Conservation (phyloP, 2,797 vertebrate genomes). For the Threskiornis aethiopicus region DNA sequence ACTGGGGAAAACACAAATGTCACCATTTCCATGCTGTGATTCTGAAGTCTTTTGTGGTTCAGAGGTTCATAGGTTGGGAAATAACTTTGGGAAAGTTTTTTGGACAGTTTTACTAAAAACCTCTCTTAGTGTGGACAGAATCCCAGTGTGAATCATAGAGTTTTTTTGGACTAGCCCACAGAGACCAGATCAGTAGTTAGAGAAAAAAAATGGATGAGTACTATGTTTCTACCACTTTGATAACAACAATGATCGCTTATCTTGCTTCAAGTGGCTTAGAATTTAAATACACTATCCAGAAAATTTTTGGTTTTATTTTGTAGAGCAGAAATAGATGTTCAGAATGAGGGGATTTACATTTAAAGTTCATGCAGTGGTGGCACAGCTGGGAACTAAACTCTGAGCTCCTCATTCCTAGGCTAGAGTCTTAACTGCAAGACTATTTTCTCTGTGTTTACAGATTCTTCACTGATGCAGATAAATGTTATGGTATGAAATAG, state of each 20-base stretch:
- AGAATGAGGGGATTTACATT: not conserved
- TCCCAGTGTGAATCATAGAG: not conserved
- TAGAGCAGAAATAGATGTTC: not conserved
- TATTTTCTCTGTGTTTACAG: not conserved
- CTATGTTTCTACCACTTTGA: not conserved
- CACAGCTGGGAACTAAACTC: not conserved
- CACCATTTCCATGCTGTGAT: not conserved
- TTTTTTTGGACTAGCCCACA: not conserved
- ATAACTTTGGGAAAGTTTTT: not conserved
- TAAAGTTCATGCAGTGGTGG: not conserved
- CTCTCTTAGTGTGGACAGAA: not conserved
- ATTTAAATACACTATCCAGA: not conserved
- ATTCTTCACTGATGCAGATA: not conserved
- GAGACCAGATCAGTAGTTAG: not conserved
- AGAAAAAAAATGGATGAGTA: not conserved
- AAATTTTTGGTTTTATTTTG: not conserved
- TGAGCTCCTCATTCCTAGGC: not conserved
- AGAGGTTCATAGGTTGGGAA: not conserved
- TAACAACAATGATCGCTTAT: not conserved
- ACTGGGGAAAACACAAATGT: not conserved
- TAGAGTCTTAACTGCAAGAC: not conserved
- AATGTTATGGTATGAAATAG: not conserved
- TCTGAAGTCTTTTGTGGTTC: not conserved
- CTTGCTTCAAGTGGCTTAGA: not conserved
- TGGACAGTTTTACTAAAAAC: not conserved